These are phyloP conservation scores for Rhingia rostrata DNA, from an alignment of 2,888 invertebrate species.

Conservation along the genomic window DNA sequence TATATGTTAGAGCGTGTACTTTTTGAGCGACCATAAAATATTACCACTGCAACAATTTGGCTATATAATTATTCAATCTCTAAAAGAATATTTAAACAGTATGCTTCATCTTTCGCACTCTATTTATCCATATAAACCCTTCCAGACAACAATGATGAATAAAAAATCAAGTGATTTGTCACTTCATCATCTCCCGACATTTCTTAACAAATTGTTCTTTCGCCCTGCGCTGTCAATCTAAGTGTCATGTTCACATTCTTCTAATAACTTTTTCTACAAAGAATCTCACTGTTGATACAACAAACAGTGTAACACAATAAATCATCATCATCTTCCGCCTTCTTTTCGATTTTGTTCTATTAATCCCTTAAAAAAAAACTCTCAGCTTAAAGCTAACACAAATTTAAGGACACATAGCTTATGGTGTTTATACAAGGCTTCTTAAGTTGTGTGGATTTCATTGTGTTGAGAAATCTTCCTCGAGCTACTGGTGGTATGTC, in stretches of 20 bases:
- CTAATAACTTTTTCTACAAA: constrained; percentile 40
- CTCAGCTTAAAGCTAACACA: not conserved
- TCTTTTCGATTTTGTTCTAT: not conserved
- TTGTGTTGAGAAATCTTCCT: not conserved
- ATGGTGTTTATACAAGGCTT: not conserved
- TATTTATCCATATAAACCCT: not conserved
- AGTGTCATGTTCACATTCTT: constrained; percentile 42
- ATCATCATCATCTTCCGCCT: constrained; percentile 32
- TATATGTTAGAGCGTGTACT: too few relatives aligned
- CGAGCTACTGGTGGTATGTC: not conserved
- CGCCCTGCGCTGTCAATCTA: constrained; percentile 32
- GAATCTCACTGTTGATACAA: constrained; percentile 51
- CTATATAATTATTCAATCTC: too few relatives aligned
- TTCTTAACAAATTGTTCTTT: constrained; percentile 10
- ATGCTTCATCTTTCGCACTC: too few relatives aligned
- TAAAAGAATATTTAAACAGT: too few relatives aligned
- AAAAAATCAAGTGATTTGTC: constrained; percentile 43
- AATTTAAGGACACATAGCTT: not conserved
- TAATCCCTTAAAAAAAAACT: constrained; percentile 8
- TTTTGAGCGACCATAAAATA: too few relatives aligned
- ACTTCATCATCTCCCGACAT: constrained; percentile 26
- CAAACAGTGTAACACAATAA: constrained; percentile 63
- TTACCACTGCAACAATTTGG: too few relatives aligned
- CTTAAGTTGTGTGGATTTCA: not conserved
- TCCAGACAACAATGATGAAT: not conserved